Evolutionary conservation across 1,140 invertebrate genomes (phyloP).

Genomic region (Hetaerina americana): DNA sequence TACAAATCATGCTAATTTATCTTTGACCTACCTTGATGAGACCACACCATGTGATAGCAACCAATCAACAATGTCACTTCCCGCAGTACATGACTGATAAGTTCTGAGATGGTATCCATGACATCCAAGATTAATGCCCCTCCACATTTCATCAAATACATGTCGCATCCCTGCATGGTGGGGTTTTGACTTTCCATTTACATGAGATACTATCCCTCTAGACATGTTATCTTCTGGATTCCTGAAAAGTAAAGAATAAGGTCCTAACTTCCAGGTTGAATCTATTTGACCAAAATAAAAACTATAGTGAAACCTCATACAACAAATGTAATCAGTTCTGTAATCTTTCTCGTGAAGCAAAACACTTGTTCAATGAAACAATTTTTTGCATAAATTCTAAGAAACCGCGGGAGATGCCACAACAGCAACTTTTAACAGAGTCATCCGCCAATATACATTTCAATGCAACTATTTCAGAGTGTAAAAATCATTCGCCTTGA

Average conservation of each 20-base stretch:
- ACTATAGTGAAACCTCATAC: too few relatives aligned
- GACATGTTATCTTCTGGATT: not conserved
- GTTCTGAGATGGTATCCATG: constrained; percentile 51
- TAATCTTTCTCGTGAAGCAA: too few relatives aligned
- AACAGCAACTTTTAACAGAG: too few relatives aligned
- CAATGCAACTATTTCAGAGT: too few relatives aligned
- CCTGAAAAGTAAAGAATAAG: not conserved
- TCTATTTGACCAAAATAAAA: too few relatives aligned
- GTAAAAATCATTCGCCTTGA: too few relatives aligned
- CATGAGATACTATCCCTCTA: not conserved
- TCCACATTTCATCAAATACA: constrained; percentile 55
- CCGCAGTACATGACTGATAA: constrained; percentile 51
- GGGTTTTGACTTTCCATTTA: not conserved
- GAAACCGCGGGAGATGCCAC: too few relatives aligned
- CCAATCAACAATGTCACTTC: constrained; percentile 64
- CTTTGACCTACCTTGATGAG: constrained; percentile 32
- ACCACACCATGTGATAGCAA: constrained; percentile 56
- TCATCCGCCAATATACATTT: too few relatives aligned
- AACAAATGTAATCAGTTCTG: too few relatives aligned
- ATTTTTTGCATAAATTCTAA: too few relatives aligned
- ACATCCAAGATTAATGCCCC: constrained; percentile 33
- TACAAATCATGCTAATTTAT: not conserved
- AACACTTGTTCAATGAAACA: too few relatives aligned
- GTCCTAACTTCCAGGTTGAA: too few relatives aligned
- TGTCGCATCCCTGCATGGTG: constrained; percentile 43